A percentile compares a stretch with the other conserved stretches of the same genome.
These are phyloP conservation scores for Gambusia affinis DNA, from an alignment of 2,113 vertebrate genomes.

Conservation along the genomic window DNA sequence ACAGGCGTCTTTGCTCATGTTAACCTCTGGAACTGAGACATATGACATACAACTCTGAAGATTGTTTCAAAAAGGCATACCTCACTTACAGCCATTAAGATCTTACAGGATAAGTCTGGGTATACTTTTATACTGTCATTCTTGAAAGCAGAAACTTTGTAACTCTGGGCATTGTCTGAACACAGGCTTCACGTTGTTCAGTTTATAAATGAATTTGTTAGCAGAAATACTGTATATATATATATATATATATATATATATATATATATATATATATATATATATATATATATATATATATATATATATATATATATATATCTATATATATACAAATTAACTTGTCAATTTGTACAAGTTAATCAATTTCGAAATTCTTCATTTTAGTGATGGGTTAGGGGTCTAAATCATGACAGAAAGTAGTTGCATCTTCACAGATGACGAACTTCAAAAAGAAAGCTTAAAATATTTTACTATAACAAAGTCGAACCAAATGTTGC, in stretches of 20 bases:
- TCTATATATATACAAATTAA: no score
- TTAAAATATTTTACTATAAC: background rate
- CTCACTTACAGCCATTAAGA: conserved; percentile 51
- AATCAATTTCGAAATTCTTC: background rate
- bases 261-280: no score
- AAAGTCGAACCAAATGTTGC: background rate
- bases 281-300: no score
- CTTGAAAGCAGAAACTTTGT: background rate
- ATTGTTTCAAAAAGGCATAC: conserved; percentile 47
- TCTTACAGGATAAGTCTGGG: conserved; percentile 36
- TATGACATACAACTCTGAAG: conserved; percentile 14
- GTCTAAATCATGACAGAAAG: background rate
- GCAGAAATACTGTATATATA: no score
- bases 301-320: no score
- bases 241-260: no score
- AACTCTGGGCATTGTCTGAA: background rate
- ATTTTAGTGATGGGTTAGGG: background rate
- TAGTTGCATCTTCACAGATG: background rate
- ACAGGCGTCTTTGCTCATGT: conserved; percentile 2
- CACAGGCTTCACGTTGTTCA: background rate
- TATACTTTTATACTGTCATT: background rate
- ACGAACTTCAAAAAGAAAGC: background rate
- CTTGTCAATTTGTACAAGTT: background rate
- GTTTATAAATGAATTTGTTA: background rate
- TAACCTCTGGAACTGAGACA: conserved; percentile 23